These are phyloP conservation scores for Parus major DNA, from an alignment of 2,113 vertebrate genomes.

Conservation along the genomic window DNA sequence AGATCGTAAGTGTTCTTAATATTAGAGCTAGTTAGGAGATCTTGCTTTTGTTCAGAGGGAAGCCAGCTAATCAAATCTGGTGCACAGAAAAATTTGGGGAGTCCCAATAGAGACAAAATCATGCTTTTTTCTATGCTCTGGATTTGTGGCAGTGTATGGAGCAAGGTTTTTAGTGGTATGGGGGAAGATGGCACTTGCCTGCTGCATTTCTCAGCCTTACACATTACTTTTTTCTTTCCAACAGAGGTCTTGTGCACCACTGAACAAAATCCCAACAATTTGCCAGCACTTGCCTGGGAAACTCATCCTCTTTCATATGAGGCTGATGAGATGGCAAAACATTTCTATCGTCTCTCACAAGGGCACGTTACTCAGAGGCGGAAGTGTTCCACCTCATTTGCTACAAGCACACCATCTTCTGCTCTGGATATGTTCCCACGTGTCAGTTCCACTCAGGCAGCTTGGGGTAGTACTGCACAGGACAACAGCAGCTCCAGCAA, in stretches of 20 bases:
- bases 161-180: neutral
- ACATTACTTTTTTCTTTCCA: neutral
- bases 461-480: neutral
- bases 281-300: neutral
- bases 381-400: conserved; percentile 16
- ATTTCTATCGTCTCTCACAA: neutral
- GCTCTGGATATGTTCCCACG: neutral
- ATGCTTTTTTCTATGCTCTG: neutral
- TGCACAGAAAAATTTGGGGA: neutral
- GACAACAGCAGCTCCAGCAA: neutral
- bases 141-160: neutral
- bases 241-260: neutral
- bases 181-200: neutral
- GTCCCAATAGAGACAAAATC: neutral
- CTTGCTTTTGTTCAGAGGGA: neutral
- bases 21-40: neutral
- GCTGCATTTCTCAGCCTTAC: neutral
- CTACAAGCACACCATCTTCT: conserved; percentile 29
- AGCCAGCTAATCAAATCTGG: neutral
- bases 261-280: neutral
- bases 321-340: neutral
- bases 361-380: conserved; percentile 46
- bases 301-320: neutral
- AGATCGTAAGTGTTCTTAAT: neutral
- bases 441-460: neutral